phyloP scores from a whole-genome alignment of 2,888 invertebrate species.

The Nomada fucata region DNA sequence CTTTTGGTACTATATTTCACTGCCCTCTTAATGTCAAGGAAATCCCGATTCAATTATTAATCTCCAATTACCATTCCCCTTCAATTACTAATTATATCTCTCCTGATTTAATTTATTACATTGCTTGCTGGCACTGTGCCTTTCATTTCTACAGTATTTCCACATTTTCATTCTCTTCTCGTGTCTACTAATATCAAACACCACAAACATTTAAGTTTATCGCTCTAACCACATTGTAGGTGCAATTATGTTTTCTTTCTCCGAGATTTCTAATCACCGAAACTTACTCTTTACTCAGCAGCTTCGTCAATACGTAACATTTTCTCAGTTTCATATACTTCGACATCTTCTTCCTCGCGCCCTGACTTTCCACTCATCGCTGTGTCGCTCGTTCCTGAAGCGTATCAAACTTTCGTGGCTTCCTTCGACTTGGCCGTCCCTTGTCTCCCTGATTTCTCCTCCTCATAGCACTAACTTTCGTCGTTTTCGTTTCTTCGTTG shows the following conservation, averaged over 20 bases:
- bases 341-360: conserved; percentile 24
- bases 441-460: conserved; percentile 28
- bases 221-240: neutral
- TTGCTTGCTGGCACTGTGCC: no score
- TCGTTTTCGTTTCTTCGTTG: conserved; percentile 12
- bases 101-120: no score
- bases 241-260: neutral
- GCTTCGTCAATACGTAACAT: conserved; percentile 32
- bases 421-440: conserved; percentile 10
- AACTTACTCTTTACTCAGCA: conserved; percentile 33
- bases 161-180: neutral
- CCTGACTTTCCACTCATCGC: conserved; percentile 24
- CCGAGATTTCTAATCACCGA: neutral
- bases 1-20: conserved; percentile 6
- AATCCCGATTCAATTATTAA: neutral
- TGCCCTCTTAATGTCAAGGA: neutral
- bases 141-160: no score
- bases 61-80: no score
- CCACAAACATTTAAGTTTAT: neutral
- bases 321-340: conserved; percentile 32
- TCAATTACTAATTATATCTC: no score
- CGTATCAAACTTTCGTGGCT: conserved; percentile 52
- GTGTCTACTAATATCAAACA: no score
- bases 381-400: conserved; percentile 37
- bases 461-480: conserved; percentile 45